Base-by-base conservation (phyloP, 1,140 invertebrate genomes). In the Drosophila teissieri region DNA sequence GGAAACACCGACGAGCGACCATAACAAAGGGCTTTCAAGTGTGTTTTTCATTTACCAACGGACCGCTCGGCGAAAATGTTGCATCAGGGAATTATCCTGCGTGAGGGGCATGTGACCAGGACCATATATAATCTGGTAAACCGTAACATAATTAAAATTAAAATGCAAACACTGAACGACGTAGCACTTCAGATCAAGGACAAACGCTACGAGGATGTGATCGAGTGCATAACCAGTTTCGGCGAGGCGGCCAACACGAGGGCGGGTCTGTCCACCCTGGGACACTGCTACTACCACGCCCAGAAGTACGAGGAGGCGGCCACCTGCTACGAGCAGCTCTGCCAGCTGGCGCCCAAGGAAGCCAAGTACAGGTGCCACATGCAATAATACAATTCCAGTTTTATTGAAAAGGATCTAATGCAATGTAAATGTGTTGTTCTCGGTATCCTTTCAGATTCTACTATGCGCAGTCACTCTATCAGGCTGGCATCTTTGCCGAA, bases 291-390 rank as follows among this genome's bases (percentile, higher is more conserved):
- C 92, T 99, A 97, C 93, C 96, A 99, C 88, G 96, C 95, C 34
- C 98, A 99, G 94, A 97, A 99, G 91, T 99, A 98, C 93, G 94
- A 96, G 15, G 97, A 97, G 93, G 98, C 99, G 27, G 96, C 98
- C 2, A 96, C 96, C 84, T 98, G 97, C 91, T 99, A 99, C 91
- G 98, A 99, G 93, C 97, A 99, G 92, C 93, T 99, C 22, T 95
- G 96, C 2, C n/a, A 96, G 60, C 93, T 98, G 74, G 96, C 96
- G 84, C 97, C 97, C 0, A 95, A 97, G 69, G 95, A n/a, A 81
- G 94, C 95, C 19, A 96, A 99, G 84, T 99, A 99, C 84, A 92
- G 82, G 91, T 91, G 27, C 8, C 3, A 7, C 31, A 24, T 24
- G 4, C 22, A 3, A 24, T 24, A 24, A 5, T 24, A 0, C 3